phyloP scores from a whole-genome alignment of 2,797 vertebrate species.

The Bryconaethiops microstoma region DNA sequence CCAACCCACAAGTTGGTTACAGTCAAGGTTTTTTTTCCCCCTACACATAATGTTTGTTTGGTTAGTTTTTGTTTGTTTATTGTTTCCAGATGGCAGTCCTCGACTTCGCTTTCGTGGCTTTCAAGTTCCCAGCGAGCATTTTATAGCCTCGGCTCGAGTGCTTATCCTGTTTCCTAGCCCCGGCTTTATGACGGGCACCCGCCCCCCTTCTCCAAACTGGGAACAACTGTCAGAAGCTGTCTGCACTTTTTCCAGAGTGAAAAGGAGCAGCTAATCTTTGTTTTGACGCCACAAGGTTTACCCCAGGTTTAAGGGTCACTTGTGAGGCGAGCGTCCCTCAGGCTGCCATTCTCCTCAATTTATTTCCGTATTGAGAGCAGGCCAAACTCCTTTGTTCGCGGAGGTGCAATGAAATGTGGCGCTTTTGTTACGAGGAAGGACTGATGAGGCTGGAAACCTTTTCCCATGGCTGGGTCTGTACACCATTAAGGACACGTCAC shows the following conservation, averaged over 20 bases:
- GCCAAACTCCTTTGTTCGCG: conserved; percentile 47
- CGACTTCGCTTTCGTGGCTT: conserved; percentile 84
- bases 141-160: conserved; percentile 83
- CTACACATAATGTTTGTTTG: conserved; percentile 58
- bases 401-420: conserved; percentile 54
- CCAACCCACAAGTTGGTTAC: conserved; percentile 54
- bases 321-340: conserved; percentile 41
- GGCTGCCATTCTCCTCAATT: conserved; percentile 43
- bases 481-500: conserved; percentile 79
- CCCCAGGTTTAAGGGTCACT: conserved; percentile 56
- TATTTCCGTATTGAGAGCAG: conserved; percentile 43
- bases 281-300: conserved; percentile 55
- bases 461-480: conserved; percentile 67
- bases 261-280: conserved; percentile 53
- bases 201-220: conserved; percentile 73
- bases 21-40: conserved; percentile 25
- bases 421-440: conserved; percentile 56
- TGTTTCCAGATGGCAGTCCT: conserved; percentile 86
- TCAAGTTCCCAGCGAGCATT: conserved; percentile 84
- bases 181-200: conserved; percentile 80
- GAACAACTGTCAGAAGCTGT: conserved; percentile 79
- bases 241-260: conserved; percentile 51
- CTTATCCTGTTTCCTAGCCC: conserved; percentile 83
- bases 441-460: conserved; percentile 62
- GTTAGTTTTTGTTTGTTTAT: conserved; percentile 86